Percentiles rank a stretch among this genome's conserved stretches.
Evolutionary conservation across 1,140 invertebrate species (phyloP).

Genomic region (Aricia agestis): DNA sequence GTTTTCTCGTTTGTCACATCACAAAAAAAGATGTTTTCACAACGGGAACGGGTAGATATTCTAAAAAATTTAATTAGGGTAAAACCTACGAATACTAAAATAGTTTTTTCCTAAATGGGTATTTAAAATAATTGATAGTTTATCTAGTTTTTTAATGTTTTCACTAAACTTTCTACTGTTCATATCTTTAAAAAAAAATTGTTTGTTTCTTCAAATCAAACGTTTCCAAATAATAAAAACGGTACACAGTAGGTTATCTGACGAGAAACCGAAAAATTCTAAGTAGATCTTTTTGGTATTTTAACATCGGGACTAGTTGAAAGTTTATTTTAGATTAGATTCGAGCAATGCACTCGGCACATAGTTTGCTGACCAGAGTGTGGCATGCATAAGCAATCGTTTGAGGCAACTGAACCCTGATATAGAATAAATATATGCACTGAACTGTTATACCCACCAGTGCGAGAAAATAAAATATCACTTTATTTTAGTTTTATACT

Average conservation of each 20-base stretch:
- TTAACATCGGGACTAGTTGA: conserved; percentile 16
- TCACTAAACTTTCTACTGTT: too few relatives aligned
- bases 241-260: too few relatives aligned
- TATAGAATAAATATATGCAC: conserved; percentile 42
- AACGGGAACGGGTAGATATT: too few relatives aligned
- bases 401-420: conserved; percentile 38
- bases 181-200: too few relatives aligned
- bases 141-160: too few relatives aligned
- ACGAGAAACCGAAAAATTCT: background rate
- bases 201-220: too few relatives aligned
- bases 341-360: conserved; percentile 41
- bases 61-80: too few relatives aligned
- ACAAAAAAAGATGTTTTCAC: too few relatives aligned
- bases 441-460: conserved; percentile 34
- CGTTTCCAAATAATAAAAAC: background rate
- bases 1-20: too few relatives aligned
- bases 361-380: conserved; percentile 41
- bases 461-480: background rate
- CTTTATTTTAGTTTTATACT: conserved; percentile 2
- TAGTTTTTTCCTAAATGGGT: too few relatives aligned
- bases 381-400: conserved; percentile 46
- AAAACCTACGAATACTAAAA: too few relatives aligned
- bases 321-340: conserved; percentile 39
- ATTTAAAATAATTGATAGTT: too few relatives aligned
- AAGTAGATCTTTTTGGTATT: conserved; percentile 25